Evolutionary conservation across 1,140 invertebrate genomes (phyloP).

Genomic region (Drosophila serrata): DNA sequence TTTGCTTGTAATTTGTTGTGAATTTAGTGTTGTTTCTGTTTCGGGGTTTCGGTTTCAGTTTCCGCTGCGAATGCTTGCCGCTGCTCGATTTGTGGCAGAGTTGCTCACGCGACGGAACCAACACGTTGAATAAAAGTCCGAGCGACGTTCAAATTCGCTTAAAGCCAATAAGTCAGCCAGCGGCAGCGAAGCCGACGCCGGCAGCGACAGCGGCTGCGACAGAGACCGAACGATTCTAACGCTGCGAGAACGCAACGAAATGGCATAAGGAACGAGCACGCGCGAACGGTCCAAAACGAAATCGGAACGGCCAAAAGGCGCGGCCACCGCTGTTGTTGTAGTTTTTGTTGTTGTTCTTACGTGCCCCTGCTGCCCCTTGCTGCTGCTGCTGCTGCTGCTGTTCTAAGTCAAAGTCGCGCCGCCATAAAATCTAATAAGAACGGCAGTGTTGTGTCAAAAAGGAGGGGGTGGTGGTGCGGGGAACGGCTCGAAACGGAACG

Average conservation of each 20-base stretch:
- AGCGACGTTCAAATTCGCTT: conserved; percentile 81
- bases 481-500: conserved; percentile 35
- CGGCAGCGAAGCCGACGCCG: conserved; percentile 40
- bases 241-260: conserved; percentile 56
- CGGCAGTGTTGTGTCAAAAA: conserved; percentile 34
- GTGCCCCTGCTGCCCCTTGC: conserved; percentile 6
- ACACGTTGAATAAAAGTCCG: conserved; percentile 83
- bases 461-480: conserved; percentile 6
- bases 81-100: conserved; percentile 61
- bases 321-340: conserved; percentile 37
- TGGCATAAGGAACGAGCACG: conserved; percentile 26
- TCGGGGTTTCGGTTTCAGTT: conserved; percentile 43
- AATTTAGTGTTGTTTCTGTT: conserved; percentile 28
- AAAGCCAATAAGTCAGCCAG: conserved; percentile 80
- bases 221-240: conserved; percentile 62
- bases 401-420: conserved; percentile 63
- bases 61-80: conserved; percentile 18
- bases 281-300: conserved; percentile 10
- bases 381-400: conserved; percentile 18
- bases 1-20: conserved; percentile 8
- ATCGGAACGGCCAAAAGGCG: conserved; percentile 58
- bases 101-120: conserved; percentile 79
- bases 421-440: conserved; percentile 81
- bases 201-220: conserved; percentile 38
- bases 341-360: conserved; percentile 11